phyloP scores from a whole-genome alignment of 2,113 vertebrate species.

The Pituophis catenifer region DNA sequence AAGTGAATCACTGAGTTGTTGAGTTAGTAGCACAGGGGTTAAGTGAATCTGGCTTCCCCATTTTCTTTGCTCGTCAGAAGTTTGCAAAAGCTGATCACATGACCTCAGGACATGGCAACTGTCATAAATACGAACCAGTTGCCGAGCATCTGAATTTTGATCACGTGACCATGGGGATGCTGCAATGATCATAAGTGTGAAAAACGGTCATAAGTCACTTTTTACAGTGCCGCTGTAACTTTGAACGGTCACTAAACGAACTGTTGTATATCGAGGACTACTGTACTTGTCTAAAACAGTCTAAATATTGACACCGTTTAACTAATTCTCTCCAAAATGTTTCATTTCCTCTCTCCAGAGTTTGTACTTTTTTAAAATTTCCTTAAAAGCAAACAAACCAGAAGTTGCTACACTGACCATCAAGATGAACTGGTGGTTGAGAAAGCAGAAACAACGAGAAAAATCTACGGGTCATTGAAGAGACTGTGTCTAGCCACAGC shows the following conservation, averaged over 20 bases:
- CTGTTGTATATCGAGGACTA: neutral
- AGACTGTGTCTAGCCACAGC: neutral
- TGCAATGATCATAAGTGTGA: neutral
- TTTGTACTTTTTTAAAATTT: neutral
- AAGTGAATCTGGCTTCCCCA: too few species aligned
- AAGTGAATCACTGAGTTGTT: neutral
- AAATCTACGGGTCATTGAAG: neutral
- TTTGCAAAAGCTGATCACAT: neutral
- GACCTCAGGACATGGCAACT: neutral
- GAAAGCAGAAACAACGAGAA: neutral
- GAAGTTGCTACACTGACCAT: neutral
- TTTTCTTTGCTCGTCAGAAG: neutral
- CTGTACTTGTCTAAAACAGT: neutral
- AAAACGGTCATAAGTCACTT: neutral
- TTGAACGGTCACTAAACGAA: neutral
- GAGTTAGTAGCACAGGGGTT: neutral
- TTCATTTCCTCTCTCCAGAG: neutral
- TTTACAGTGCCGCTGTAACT: neutral
- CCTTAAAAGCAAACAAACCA: neutral
- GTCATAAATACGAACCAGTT: neutral
- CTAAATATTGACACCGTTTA: neutral
- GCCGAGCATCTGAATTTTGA: neutral
- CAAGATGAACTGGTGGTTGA: neutral
- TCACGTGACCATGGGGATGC: neutral
- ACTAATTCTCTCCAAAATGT: neutral